Percentiles rank a stretch among this genome's conserved stretches.
These are phyloP conservation scores for Halisarca cf. caerulea DNA, from an alignment of 37 sponge, comb jelly and placozoan species.

Conservation along the genomic window DNA sequence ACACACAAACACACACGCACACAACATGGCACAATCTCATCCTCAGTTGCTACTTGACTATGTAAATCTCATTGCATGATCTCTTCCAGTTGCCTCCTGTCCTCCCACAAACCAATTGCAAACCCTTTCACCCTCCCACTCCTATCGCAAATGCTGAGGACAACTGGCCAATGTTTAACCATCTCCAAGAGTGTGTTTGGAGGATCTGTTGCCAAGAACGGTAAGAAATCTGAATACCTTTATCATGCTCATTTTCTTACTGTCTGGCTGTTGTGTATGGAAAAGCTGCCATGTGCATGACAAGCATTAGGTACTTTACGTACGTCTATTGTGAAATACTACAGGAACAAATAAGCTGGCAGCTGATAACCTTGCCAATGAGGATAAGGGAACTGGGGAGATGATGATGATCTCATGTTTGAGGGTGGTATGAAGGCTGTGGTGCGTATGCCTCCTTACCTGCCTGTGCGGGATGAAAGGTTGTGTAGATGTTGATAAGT, in stretches of 20 bases:
- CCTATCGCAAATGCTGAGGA: constrained; percentile 70
- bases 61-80: no score
- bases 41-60: no score
- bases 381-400: constrained; percentile 87
- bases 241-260: no score
- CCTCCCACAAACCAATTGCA: constrained; percentile 82
- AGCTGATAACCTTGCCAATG: constrained; percentile 44
- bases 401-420: constrained; percentile 83
- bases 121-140: constrained; percentile 78
- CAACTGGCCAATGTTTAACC: constrained; percentile 96
- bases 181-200: constrained; percentile 94
- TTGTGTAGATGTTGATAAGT: no score
- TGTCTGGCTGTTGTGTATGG: no score
- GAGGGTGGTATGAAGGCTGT: constrained; percentile 74
- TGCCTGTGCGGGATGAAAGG: no score
- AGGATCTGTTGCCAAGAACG: constrained; percentile 49
- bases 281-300: constrained; percentile 3
- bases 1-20: no score
- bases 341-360: constrained; percentile 18
- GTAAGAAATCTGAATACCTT: background rate
- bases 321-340: background rate
- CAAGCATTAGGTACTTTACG: background rate
- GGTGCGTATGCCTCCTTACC: no score
- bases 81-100: constrained; percentile 61
- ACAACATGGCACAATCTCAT: no score